Evolutionary conservation across 2,888 invertebrate species (phyloP).

Genomic region (Drosophila parthenogenetica): DNA sequence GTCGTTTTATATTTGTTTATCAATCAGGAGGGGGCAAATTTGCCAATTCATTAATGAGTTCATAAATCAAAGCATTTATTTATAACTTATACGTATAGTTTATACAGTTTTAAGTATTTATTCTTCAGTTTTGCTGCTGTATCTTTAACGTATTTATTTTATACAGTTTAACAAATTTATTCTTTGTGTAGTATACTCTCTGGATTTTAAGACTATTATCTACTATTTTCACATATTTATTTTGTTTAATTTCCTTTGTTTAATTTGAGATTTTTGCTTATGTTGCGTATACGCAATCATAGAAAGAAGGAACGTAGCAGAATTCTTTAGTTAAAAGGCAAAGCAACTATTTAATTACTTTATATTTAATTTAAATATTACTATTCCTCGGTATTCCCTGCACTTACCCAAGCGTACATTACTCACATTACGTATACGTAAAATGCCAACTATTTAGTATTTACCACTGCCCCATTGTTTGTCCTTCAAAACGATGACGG

Average conservation of each 20-base stretch:
- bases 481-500: slow-evolving; percentile 68
- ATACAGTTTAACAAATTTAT: no score
- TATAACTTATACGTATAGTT: background rate
- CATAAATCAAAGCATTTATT: background rate
- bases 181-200: no score
- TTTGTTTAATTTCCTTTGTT: no score
- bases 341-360: no score
- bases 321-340: no score
- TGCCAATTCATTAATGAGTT: background rate
- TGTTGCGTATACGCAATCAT: no score
- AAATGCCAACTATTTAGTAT: slow-evolving; percentile 26
- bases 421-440: slow-evolving; percentile 44
- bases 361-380: no score
- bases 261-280: no score
- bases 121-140: background rate
- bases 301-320: no score
- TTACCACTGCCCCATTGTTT: slow-evolving; percentile 56
- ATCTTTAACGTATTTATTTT: background rate
- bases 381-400: slow-evolving; percentile 1
- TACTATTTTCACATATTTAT: no score
- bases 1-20: background rate
- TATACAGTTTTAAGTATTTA: background rate
- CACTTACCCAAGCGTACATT: background rate
- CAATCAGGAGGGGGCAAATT: slow-evolving; percentile 5
- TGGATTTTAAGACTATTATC: no score